Base-by-base conservation (phyloP, 2,797 vertebrate species). In the Valencia hispanica region DNA sequence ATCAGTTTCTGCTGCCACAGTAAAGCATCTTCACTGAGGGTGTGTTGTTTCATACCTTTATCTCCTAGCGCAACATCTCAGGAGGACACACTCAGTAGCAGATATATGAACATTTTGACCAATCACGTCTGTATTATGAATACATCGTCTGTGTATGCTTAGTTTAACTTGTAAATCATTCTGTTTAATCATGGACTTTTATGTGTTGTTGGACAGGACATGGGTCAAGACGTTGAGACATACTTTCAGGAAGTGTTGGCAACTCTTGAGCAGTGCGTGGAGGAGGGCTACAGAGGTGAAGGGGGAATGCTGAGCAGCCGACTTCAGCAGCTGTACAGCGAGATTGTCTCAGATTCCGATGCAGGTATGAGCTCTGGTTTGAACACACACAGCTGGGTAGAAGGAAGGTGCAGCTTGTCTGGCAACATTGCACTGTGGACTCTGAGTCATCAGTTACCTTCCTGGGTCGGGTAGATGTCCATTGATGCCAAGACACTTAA, bases 181-280 rank as follows among this genome's bases (percentile, higher is more conserved):
- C 73, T 79, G 76, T 68, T 81, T 74, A 90, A 55, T 70, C 63
- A 36, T 5, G 20, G 18, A 0, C 48, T 7, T 82, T 68, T 84
- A 70, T 91, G 15, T 91, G 74, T 88, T 86, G 70, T 71, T n/a
- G 70, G n/a, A 80, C 93, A 99, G 97, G 94, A 91, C 72, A 92
- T 96, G 88, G 84, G 95, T 74, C 90, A 81, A 66, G 91, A 92
- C 0, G 82, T 97, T 0, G 96, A 98, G 84, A 79, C 79, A 65
- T 96, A 96, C 92, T 99, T 99, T 92, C 96, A 92, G 87, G 94
- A 97, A 79, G 96, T 99, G 88, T 90, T 97, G 91, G 88, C 83
- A 0, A 92, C 91, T 1, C 88, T 96, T 2, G 96, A 98, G 93
- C 90, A 92, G 27, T 86, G 82, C 6, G 91, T 84, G 6, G 88